These are phyloP conservation scores for Ichneumon xanthorius DNA, from an alignment of 2,888 invertebrate species.

Conservation along the genomic window DNA sequence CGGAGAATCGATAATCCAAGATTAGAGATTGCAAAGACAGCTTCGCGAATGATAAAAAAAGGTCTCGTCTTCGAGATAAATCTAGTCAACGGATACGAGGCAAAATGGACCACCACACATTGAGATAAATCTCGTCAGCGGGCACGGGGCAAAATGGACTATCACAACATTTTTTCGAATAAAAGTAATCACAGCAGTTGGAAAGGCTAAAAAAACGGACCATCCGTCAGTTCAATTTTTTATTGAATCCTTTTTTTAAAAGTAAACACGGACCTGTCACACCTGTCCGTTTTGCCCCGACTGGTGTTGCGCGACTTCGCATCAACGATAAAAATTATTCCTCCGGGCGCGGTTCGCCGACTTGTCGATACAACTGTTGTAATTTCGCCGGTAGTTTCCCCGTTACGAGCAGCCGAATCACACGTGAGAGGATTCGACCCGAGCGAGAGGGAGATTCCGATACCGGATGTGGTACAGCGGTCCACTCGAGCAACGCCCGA, in stretches of 20 bases:
- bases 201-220: no score
- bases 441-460: conserved; percentile 29
- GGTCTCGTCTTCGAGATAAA: background rate
- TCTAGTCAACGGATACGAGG: background rate
- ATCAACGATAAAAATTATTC: background rate
- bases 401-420: background rate
- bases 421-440: conserved; percentile 26
- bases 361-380: background rate
- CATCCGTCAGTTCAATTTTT: no score
- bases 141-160: no score
- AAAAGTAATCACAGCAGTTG: no score
- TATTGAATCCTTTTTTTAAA: no score
- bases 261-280: no score
- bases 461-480: conserved; percentile 42
- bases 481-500: conserved; percentile 47
- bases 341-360: background rate
- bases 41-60: background rate
- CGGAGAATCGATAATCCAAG: conserved; percentile 11
- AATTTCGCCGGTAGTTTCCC: conserved; percentile 32
- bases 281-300: background rate
- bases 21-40: background rate
- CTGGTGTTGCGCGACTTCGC: background rate
- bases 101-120: background rate
- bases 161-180: no score
- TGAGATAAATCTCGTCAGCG: no score